Evolutionary conservation across 2,113 vertebrate genomes (phyloP).

Genomic region (Limanda limanda): DNA sequence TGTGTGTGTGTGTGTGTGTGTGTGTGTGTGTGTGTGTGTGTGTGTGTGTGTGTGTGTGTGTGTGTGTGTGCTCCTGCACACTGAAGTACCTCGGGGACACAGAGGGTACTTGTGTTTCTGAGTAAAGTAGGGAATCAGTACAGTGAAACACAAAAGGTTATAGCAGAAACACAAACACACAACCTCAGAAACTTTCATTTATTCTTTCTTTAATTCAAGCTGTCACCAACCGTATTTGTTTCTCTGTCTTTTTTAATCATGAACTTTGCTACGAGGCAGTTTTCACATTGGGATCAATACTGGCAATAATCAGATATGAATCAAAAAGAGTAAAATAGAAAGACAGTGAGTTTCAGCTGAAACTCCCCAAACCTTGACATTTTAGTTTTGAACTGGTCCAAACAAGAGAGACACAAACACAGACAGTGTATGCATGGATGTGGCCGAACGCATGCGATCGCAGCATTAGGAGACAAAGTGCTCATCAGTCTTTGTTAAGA

Average conservation of each 20-base stretch:
- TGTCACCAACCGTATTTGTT: no score
- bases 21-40: constrained; percentile 7
- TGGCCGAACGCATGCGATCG: background rate
- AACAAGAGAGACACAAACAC: constrained; percentile 8
- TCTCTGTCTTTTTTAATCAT: no score
- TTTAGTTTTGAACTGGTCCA: no score
- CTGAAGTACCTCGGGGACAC: constrained; percentile 50
- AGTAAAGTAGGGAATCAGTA: constrained; percentile 42
- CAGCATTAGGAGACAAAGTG: constrained; percentile 8
- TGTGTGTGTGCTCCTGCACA: constrained; percentile 17
- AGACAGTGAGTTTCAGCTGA: no score
- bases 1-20: constrained; percentile 1
- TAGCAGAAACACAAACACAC: constrained; percentile 8
- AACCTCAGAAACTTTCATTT: background rate
- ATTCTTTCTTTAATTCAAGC: no score
- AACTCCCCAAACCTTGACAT: no score
- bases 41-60: constrained; percentile 3
- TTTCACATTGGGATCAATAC: no score
- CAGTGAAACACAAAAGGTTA: constrained; percentile 49
- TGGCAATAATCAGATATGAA: no score
- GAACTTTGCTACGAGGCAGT: no score
- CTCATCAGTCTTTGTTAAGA: constrained; percentile 66
- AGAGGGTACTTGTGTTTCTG: constrained; percentile 52
- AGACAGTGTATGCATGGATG: constrained; percentile 1
- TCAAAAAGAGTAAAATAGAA: no score